A percentile compares a stretch with the other conserved stretches of the same genome.
These are phyloP conservation scores for Achroia grisella DNA, from an alignment of 1,140 invertebrate genomes.

Conservation along the genomic window DNA sequence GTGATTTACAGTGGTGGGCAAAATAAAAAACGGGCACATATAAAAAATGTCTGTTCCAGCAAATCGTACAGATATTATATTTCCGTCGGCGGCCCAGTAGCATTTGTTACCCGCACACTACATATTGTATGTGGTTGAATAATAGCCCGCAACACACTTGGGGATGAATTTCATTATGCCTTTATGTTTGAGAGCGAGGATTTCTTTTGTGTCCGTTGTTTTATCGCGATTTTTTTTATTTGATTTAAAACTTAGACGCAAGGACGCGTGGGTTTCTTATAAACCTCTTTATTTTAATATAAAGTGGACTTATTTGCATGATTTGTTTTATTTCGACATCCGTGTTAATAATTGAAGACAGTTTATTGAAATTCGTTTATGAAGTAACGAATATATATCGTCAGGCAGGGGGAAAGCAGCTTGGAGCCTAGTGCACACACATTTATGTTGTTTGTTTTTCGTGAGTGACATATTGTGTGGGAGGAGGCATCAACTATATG, in stretches of 20 bases:
- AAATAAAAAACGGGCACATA: neutral
- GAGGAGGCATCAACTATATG: too few species aligned
- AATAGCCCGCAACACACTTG: constrained; percentile 62
- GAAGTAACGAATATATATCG: too few species aligned
- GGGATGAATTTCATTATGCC: constrained; percentile 68
- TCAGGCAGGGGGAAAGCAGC: too few species aligned
- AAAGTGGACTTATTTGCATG: too few species aligned
- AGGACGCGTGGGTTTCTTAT: neutral
- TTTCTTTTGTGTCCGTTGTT: constrained; percentile 39
- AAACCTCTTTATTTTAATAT: too few species aligned
- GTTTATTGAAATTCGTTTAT: too few species aligned
- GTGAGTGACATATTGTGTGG: too few species aligned
- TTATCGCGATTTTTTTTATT: constrained; percentile 25
- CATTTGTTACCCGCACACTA: constrained; percentile 59
- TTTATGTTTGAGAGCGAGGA: constrained; percentile 51
- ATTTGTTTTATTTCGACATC: too few species aligned
- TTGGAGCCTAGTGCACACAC: too few species aligned
- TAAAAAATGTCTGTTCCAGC: constrained; percentile 5
- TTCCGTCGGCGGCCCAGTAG: constrained; percentile 25
- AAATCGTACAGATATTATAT: constrained; percentile 1
- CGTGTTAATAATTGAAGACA: too few species aligned
- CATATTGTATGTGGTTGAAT: constrained; percentile 65
- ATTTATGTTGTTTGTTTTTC: too few species aligned
- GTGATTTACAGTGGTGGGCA: neutral
- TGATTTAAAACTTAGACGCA: constrained; percentile 7